These are phyloP conservation scores for Acronicta aceris DNA, from an alignment of 2,888 invertebrate genomes.

Conservation along the genomic window DNA sequence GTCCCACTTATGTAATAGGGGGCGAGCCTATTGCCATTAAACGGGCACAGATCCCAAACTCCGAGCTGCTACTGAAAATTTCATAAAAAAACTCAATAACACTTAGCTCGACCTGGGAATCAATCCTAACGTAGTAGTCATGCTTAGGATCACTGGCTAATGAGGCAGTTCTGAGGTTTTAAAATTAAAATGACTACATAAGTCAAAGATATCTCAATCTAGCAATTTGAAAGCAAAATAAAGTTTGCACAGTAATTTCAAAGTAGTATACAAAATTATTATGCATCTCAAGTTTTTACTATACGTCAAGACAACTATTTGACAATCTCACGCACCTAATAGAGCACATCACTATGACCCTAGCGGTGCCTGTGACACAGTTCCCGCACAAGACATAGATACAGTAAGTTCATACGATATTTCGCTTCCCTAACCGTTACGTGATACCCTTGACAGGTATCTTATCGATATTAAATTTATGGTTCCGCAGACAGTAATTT, in stretches of 20 bases:
- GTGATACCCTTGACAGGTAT: constrained; percentile 57
- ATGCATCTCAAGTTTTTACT: constrained; percentile 34
- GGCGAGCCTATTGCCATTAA: too few relatives aligned
- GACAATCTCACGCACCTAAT: constrained; percentile 55
- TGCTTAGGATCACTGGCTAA: too few relatives aligned
- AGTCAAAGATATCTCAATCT: background rate
- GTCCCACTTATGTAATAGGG: too few relatives aligned
- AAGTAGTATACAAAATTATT: constrained; percentile 19
- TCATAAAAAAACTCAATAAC: too few relatives aligned
- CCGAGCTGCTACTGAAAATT: too few relatives aligned
- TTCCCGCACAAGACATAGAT: constrained; percentile 69
- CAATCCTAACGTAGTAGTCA: background rate
- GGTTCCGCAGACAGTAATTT: constrained; percentile 14
- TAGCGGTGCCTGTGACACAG: constrained; percentile 78
- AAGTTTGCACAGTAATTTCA: too few relatives aligned
- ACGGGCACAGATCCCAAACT: too few relatives aligned
- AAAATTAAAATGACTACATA: constrained; percentile 3
- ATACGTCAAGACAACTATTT: constrained; percentile 16
- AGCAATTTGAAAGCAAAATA: background rate
- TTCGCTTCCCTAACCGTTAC: constrained; percentile 59
- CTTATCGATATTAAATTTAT: constrained; percentile 37
- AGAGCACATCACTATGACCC: constrained; percentile 70
- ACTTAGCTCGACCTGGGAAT: too few relatives aligned
- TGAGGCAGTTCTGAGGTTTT: too few relatives aligned
- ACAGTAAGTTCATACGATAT: constrained; percentile 63